These are phyloP conservation scores for Dendrocopos noguchii DNA, from an alignment of 2,113 vertebrate species.

Conservation along the genomic window DNA sequence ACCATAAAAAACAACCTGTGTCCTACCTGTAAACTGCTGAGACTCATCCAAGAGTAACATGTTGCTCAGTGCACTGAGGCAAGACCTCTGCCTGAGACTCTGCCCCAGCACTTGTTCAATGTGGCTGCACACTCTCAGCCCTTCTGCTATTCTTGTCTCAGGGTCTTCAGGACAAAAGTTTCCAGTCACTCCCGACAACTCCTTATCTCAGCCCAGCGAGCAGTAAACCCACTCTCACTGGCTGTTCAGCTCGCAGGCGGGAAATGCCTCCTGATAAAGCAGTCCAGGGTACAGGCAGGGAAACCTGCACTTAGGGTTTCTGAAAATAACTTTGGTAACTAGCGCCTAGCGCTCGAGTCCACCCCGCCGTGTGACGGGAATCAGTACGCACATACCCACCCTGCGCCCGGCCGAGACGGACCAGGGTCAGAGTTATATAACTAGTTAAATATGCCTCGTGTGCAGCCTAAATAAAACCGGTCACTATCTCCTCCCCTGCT, in stretches of 20 bases:
- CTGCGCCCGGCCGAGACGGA: background rate
- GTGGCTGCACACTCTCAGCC: background rate
- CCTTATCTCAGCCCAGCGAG: slow-evolving; percentile 17
- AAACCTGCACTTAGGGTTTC: slow-evolving; percentile 49
- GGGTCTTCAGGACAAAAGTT: slow-evolving; percentile 60
- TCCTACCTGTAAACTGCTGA: slow-evolving; percentile 68
- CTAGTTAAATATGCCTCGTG: slow-evolving; percentile 48
- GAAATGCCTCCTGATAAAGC: slow-evolving; percentile 24
- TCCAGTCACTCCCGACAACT: slow-evolving; percentile 29
- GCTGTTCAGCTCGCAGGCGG: background rate
- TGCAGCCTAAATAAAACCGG: slow-evolving; percentile 42
- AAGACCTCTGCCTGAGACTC: background rate
- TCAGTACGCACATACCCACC: slow-evolving; percentile 8
- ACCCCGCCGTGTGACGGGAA: slow-evolving; percentile 14
- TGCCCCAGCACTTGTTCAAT: background rate
- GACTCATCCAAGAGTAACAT: slow-evolving; percentile 71
- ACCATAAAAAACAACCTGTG: background rate
- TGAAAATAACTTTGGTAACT: slow-evolving; percentile 67
- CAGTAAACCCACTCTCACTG: slow-evolving; percentile 31
- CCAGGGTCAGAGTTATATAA: slow-evolving; percentile 59
- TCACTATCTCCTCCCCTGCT: slow-evolving; percentile 48
- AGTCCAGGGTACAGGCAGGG: slow-evolving; percentile 35
- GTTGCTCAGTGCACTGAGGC: background rate
- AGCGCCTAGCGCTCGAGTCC: slow-evolving; percentile 30
- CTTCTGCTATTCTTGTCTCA: slow-evolving; percentile 43